Conservation (phyloP, 2,888 invertebrate genomes). For the Harpagoxenus sublaevis region DNA sequence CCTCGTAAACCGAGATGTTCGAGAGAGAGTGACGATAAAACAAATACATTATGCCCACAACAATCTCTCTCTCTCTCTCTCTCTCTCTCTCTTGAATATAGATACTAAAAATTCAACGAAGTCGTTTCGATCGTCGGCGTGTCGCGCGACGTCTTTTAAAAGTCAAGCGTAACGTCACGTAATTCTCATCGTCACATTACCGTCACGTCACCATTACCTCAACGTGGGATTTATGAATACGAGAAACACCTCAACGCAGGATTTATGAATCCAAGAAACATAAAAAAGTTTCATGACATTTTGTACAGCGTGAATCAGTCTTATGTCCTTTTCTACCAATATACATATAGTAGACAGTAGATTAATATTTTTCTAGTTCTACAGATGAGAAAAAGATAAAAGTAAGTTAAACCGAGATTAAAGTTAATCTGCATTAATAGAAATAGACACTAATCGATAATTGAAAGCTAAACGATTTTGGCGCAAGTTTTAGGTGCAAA, state of each 20-base stretch:
- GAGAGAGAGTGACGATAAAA: not conserved
- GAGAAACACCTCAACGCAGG: not conserved
- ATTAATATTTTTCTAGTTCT: too few species aligned
- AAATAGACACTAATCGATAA: not conserved
- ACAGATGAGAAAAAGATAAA: too few species aligned
- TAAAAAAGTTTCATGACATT: too few species aligned
- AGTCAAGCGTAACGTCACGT: not conserved
- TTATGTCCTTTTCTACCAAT: too few species aligned
- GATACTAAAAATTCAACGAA: not conserved
- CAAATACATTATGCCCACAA: slow-evolving; percentile 5
- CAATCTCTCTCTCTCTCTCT: too few species aligned
- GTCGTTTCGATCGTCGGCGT: not conserved
- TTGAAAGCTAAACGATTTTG: not conserved
- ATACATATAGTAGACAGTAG: too few species aligned
- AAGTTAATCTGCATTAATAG: too few species aligned
- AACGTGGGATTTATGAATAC: not conserved
- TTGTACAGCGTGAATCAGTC: not conserved
- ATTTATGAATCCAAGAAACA: not conserved
- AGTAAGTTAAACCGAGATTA: too few species aligned
- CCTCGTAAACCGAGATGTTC: not conserved
- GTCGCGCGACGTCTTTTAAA: not conserved
- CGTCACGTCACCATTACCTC: not conserved
- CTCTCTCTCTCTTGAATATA: not conserved
- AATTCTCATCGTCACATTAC: not conserved
- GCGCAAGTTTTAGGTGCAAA: not conserved